Evolutionary conservation across 2,797 vertebrate species (phyloP), one percentile per base, ranked within the genome.

Genomic region (Eremophila alpestris): DNA sequence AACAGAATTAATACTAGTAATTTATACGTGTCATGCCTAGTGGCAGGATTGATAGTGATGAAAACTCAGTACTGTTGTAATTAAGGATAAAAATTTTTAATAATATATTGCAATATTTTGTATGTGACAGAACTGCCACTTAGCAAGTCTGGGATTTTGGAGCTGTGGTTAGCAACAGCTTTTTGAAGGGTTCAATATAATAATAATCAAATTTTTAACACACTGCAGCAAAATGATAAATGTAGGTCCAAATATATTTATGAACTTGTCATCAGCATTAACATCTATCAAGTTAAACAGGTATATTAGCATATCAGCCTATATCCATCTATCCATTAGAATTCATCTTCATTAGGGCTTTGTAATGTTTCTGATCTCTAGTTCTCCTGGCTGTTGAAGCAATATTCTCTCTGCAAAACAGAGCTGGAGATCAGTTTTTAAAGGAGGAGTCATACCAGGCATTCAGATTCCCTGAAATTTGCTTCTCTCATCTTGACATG

Each of bases 131-230:
- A 77, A 74, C 76, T 95, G 70, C 41, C 22, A 9, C 62, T 94
- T 71, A 80, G 82, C 60, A 89, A 90, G 49, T 21, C 40, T 68
- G 55, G 26, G 70, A 86, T 68, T 82, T 77, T 86, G 58, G 43
- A 84, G 63, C 55, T 62, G 16, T 48, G 68, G 58, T 93, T 90
- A 83, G 51, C 60, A 94, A 62, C 51, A 83, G 78, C 43, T 73
- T 81, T 83, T 83, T 93, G 69, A 93, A 83, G 29, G 63, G 83
- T 68, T 80, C 63, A 78, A 92, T 91, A 84, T 56, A 94, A 83
- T 81, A 92, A 89, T 84, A 55, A 95, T 83, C 16, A 40, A 26
- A 64, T 49, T 85, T 94, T 93, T 74, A 92, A 80, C 91, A 88
- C 62, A 87, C 20, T 81, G 60, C 24, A 68, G 36, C 13, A 78